Evolutionary conservation across 2,888 invertebrate species (phyloP), one percentile per base, ranked within the genome.

Genomic region (Corbicula japonica): DNA sequence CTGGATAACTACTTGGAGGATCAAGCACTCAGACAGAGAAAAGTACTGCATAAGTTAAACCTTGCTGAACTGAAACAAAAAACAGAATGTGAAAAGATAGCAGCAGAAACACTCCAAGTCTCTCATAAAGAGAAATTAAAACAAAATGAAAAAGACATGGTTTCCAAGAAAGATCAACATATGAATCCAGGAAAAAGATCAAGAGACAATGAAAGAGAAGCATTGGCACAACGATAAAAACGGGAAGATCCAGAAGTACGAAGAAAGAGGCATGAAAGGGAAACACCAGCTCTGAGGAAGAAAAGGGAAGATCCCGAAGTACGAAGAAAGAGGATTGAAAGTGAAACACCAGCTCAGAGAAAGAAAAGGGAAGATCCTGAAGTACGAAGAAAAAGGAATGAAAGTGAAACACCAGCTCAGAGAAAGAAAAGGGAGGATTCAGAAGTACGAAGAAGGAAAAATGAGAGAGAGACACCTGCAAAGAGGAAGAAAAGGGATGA

Each of bases 1-100:
- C 35, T 61, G 41, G 10, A 8, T 61, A 61, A 61, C 21, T 61
- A 38, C 61, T 61, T 61, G 8, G 21, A 61, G 10, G 61, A 61
- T 61, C 58, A 58, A 50, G 50, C 50, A 8, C 10, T 21, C 10
- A 8, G 50, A 50, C 50, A 50, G 50, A 50, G 21, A 50, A 50
- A 21, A 50, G 21, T 50, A 50, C 21, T 8, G 50, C n/a, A 50
- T 50, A 50, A 50, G 50, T 50, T 23, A 50, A 50, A 8, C n/a
- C n/a, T n/a, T 50, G 21, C 50, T 15, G 50, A 50, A 50, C 50
- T 50, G 8, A 50, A 50, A 50, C 50, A 8, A 8, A 50, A 50
- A 50, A 50, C 50, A 50, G 50, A 50, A 50, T 21, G 21, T 50
- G 50, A 50, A 50, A 50, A 21, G 21, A 50, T 50, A 50, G 50